These are phyloP conservation scores for Aurelia sp. DNA, from an alignment of 30 jellyfish, hydroid and myxozoan genomes.

Conservation along the genomic window DNA sequence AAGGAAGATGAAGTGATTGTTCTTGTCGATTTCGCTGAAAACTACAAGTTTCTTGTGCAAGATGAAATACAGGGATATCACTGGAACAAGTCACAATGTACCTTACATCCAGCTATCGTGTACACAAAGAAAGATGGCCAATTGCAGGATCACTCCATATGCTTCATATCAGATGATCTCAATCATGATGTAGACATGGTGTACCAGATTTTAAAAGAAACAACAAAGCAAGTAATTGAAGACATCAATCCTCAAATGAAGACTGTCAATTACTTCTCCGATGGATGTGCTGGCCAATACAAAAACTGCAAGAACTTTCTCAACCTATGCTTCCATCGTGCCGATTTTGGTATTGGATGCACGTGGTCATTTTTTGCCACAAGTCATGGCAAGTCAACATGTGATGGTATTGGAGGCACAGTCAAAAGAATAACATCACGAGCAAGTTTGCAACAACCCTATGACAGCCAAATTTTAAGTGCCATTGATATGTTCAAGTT, in stretches of 20 bases:
- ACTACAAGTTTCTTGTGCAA: conserved; percentile 61
- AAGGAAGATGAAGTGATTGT: conserved; percentile 44
- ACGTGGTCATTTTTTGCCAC: conserved; percentile 75
- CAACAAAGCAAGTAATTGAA: conserved; percentile 1
- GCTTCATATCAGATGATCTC: conserved; percentile 75
- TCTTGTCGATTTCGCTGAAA: conserved; percentile 65
- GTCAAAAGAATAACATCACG: conserved; percentile 65
- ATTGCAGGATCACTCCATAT: conserved; percentile 25
- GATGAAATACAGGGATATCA: conserved; percentile 70
- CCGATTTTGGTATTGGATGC: conserved; percentile 65
- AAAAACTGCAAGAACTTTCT: conserved; percentile 63
- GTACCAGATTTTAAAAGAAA: conserved; percentile 20
- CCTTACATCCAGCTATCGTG: conserved; percentile 55
- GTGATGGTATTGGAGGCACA: conserved; percentile 85
- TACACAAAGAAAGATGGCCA: conserved; percentile 9
- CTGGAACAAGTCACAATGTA: conserved; percentile 59
- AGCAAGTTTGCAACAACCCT: conserved; percentile 68
- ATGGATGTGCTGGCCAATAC: conserved; percentile 88
- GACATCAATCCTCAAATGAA: conserved; percentile 10
- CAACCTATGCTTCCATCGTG: conserved; percentile 63
- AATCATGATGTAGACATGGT: conserved; percentile 56
- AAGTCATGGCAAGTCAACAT: conserved; percentile 84
- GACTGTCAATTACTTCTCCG: conserved; percentile 56
- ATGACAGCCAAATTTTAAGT: conserved; percentile 35
- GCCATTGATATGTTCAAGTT: conserved; percentile 35